phyloP scores from a whole-genome alignment of 2,888 invertebrate genomes.

The Chaetogeoica ovagalla region DNA sequence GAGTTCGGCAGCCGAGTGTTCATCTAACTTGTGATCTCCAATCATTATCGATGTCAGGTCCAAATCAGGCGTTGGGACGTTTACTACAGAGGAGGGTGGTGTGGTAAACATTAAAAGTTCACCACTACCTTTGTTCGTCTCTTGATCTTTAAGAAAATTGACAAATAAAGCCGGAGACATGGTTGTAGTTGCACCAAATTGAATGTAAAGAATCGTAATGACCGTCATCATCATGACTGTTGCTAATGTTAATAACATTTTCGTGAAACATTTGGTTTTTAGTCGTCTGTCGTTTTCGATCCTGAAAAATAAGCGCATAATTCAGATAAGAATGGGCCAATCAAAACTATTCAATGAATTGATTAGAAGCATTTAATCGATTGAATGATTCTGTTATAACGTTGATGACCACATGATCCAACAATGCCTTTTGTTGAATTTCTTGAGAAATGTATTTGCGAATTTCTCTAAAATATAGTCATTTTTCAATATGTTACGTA shows the following conservation, averaged over 20 bases:
- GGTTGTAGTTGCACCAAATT: not conserved
- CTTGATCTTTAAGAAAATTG: not conserved
- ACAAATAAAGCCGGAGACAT: not conserved
- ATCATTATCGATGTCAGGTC: no score
- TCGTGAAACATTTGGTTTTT: not conserved
- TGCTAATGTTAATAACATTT: not conserved
- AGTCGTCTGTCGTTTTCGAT: not conserved
- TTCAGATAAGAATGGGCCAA: not conserved
- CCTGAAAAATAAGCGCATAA: not conserved
- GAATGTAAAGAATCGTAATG: not conserved
- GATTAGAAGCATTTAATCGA: no score
- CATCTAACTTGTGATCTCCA: no score
- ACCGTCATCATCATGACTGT: not conserved
- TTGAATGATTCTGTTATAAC: no score
- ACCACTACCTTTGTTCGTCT: not conserved
- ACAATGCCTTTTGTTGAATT: no score
- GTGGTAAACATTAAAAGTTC: not conserved
- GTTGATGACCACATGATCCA: no score
- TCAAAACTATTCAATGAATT: not conserved
- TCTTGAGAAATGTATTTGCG: no score
- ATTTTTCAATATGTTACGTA: no score
- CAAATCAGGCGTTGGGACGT: not conserved
- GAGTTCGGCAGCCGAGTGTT: no score
- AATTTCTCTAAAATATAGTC: no score
- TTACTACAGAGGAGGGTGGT: not conserved